Percentiles rank a stretch among this genome's conserved stretches.
Evolutionary conservation across 2,888 invertebrate species (phyloP).

Genomic region (Netelia melanura): DNA sequence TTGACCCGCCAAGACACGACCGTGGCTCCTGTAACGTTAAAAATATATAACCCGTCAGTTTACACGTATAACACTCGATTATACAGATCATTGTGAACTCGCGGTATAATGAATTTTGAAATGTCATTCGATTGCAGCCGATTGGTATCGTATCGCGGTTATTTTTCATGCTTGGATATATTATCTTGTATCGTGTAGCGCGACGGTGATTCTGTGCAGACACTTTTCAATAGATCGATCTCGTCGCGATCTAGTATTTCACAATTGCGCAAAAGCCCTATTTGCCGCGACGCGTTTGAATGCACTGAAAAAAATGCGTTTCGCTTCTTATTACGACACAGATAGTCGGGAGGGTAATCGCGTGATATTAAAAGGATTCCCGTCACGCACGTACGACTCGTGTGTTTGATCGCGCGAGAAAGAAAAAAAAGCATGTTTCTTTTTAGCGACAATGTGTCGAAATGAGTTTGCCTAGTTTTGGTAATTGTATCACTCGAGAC

Average conservation of each 20-base stretch:
- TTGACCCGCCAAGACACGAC: slow-evolving; percentile 98
- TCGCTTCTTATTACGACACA: background rate
- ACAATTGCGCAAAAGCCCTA: slow-evolving; percentile 18
- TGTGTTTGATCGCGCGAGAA: slow-evolving; percentile 1
- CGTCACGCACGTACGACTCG: background rate
- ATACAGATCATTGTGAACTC: background rate
- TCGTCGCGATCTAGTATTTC: slow-evolving; percentile 24
- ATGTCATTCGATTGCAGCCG: background rate
- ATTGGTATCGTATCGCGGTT: background rate
- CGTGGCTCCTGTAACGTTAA: slow-evolving; percentile 92
- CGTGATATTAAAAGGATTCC: background rate
- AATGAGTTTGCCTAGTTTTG: background rate
- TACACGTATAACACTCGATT: background rate
- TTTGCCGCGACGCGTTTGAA: slow-evolving; percentile 3
- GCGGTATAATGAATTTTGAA: background rate
- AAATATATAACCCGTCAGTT: slow-evolving; percentile 59
- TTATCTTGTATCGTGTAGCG: background rate
- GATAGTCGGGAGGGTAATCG: slow-evolving; percentile 6
- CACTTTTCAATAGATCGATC: slow-evolving; percentile 14
- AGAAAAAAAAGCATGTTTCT: background rate
- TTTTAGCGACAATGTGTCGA: background rate
- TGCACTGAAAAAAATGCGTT: background rate
- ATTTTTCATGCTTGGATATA: background rate
- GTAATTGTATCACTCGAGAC: background rate
- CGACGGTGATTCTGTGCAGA: background rate